Conservation (phyloP, 2,797 vertebrate genomes). For the Urocyon cinereoargenteus region DNA sequence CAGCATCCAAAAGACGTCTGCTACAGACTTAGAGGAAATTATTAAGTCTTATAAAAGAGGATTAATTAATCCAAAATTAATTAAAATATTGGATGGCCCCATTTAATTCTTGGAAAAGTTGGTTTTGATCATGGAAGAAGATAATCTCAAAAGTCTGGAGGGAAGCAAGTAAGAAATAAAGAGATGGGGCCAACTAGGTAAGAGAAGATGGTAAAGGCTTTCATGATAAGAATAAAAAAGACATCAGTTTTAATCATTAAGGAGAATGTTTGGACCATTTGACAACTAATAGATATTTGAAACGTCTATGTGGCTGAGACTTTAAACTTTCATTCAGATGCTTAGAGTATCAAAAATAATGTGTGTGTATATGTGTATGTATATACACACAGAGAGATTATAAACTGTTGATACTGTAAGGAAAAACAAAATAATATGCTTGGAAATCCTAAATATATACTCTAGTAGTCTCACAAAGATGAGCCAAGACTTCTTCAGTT, state of each 20-base stretch:
- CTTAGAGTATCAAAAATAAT: neutral
- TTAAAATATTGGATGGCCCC: neutral
- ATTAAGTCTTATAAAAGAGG: neutral
- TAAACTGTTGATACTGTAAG: neutral
- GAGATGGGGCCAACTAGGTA: neutral
- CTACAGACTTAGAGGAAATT: neutral
- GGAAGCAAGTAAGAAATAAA: neutral
- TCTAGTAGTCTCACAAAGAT: neutral
- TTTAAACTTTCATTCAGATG: neutral
- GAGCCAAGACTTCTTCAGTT: neutral
- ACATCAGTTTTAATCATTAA: neutral
- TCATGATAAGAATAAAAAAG: neutral
- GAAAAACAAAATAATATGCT: neutral
- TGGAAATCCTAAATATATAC: slow-evolving; percentile 30
- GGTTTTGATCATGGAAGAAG: neutral
- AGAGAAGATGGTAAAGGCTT: neutral
- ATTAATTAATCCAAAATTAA: neutral
- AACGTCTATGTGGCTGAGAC: neutral
- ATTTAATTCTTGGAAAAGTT: neutral
- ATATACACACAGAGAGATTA: neutral
- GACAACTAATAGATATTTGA: neutral
- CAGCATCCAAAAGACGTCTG: neutral
- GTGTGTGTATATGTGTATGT: neutral
- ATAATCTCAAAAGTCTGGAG: neutral
- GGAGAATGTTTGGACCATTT: neutral